Conservation (phyloP, 2,113 vertebrate species). For the Oriolus oriolus region DNA sequence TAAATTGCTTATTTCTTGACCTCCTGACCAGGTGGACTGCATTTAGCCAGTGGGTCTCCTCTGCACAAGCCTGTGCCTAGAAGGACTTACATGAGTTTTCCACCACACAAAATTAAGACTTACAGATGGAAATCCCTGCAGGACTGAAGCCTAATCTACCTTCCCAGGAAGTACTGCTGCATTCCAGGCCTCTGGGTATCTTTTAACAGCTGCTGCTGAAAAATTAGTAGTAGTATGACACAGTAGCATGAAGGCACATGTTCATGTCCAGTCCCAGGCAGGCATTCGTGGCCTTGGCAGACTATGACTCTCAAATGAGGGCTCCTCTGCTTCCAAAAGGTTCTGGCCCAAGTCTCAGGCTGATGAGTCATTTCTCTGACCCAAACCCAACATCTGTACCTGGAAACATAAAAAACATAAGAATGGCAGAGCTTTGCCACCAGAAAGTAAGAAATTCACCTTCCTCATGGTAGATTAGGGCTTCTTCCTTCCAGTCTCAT, state of each 20-base stretch:
- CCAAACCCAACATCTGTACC: neutral
- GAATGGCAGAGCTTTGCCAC: neutral
- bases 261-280: neutral
- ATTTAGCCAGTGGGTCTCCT: neutral
- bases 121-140: neutral
- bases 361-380: neutral
- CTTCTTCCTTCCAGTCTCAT: neutral
- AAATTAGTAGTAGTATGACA: neutral
- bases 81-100: neutral
- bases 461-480: neutral
- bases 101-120: neutral
- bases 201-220: neutral
- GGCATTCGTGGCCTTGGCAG: neutral
- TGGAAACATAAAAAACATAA: neutral
- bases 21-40: neutral
- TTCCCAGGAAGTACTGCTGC: neutral
- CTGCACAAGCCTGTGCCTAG: neutral
- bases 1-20: neutral
- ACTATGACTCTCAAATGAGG: neutral
- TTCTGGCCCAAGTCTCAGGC: neutral
- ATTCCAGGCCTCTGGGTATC: neutral
- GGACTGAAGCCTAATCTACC: neutral
- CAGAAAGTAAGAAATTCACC: neutral
- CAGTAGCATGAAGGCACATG: neutral
- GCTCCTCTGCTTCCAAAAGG: neutral